These are phyloP conservation scores for Mus spicilegus DNA, from an alignment of 2,113 vertebrate genomes.

Conservation along the genomic window DNA sequence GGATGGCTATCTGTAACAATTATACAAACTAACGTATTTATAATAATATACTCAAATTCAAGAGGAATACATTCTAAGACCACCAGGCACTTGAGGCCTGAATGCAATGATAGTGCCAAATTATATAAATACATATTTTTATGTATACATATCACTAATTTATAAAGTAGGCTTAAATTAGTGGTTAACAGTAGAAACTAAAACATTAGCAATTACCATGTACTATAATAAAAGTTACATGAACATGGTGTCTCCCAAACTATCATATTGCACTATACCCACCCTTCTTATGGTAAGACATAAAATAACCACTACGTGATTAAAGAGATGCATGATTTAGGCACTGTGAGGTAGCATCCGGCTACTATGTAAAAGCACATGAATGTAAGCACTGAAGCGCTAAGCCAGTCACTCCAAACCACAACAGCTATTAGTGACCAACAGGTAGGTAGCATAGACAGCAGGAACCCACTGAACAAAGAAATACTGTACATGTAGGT, in stretches of 20 bases:
- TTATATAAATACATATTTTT: background rate
- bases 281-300: background rate
- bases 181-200: background rate
- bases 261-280: background rate
- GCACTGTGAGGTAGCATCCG: background rate
- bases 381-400: background rate
- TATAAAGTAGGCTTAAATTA: background rate
- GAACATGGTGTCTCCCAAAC: background rate
- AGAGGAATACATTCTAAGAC: background rate
- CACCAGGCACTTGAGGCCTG: background rate
- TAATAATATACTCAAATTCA: background rate
- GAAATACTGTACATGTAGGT: background rate
- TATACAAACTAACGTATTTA: background rate
- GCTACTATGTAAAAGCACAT: background rate
- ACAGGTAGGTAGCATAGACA: background rate
- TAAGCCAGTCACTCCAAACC: background rate
- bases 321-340: too few relatives aligned
- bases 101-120: background rate
- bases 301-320: background rate
- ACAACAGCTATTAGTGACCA: background rate
- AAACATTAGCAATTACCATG: background rate
- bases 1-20: background rate
- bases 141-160: background rate
- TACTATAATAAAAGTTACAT: background rate
- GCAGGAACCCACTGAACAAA: background rate